phyloP scores from a whole-genome alignment of 2,888 invertebrate genomes.

The Frankliniella intonsa region DNA sequence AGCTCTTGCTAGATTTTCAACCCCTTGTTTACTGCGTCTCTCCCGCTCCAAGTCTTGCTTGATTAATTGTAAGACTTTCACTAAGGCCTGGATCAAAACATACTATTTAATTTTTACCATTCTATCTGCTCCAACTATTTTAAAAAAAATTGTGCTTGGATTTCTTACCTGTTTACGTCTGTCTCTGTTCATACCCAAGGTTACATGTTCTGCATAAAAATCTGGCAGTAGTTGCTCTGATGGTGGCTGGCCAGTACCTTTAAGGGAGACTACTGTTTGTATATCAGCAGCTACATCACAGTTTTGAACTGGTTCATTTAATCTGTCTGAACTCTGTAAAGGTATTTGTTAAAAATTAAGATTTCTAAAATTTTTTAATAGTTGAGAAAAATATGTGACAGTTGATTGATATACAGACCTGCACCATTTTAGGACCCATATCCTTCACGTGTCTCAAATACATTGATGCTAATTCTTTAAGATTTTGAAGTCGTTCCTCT shows the following conservation, averaged over 20 bases:
- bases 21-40: conserved; percentile 79
- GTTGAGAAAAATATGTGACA: background rate
- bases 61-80: conserved; percentile 78
- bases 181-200: conserved; percentile 87
- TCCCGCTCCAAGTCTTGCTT: conserved; percentile 87
- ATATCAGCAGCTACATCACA: conserved; percentile 59
- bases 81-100: conserved; percentile 58
- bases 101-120: background rate
- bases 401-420: conserved; percentile 48
- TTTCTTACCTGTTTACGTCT: conserved; percentile 68
- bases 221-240: conserved; percentile 85
- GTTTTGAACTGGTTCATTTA: conserved; percentile 61
- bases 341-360: background rate
- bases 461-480: conserved; percentile 62
- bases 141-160: background rate
- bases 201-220: conserved; percentile 92
- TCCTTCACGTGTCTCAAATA: conserved; percentile 58
- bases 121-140: background rate
- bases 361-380: background rate
- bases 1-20: conserved; percentile 83
- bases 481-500: conserved; percentile 77
- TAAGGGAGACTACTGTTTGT: conserved; percentile 58
- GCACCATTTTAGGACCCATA: conserved; percentile 72
- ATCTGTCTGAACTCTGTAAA: conserved; percentile 61
- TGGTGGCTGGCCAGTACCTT: conserved; percentile 64